A percentile compares a stretch with the other conserved stretches of the same genome.
Conservation (phyloP, 2,888 invertebrate genomes). For the Hanleya hanleyi region DNA sequence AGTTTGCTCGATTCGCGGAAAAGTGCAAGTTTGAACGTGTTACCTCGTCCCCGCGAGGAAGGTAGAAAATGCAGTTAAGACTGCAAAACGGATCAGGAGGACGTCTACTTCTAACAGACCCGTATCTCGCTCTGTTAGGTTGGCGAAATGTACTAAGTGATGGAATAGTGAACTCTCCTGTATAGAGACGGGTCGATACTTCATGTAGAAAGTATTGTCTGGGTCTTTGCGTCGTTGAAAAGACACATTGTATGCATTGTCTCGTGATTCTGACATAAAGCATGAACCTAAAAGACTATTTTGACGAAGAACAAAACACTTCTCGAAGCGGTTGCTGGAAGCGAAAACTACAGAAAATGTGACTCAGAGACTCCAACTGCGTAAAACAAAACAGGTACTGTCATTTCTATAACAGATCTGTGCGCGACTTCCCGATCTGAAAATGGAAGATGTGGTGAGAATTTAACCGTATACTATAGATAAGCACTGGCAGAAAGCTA, state of each 20-base stretch:
- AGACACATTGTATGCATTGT: too few relatives aligned
- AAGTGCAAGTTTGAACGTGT: too few relatives aligned
- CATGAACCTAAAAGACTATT: too few relatives aligned
- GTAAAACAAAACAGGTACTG: not conserved
- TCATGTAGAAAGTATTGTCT: too few relatives aligned
- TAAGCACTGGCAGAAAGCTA: not conserved
- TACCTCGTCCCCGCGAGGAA: too few relatives aligned
- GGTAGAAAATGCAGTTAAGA: not conserved
- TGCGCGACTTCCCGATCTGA: not conserved
- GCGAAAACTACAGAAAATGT: not conserved
- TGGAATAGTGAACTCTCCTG: not conserved
- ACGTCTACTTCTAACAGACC: not conserved
- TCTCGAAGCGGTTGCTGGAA: not conserved
- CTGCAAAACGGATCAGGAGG: not conserved
- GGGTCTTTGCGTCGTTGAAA: too few relatives aligned
- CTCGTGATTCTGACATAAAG: too few relatives aligned
- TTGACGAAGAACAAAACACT: not conserved
- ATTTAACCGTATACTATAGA: not conserved
- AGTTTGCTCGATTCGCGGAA: too few relatives aligned
- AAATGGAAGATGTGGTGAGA: not conserved
- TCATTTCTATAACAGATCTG: not conserved
- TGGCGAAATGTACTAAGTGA: not conserved
- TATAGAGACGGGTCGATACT: too few relatives aligned
- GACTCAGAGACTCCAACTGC: not conserved
- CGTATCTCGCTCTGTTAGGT: not conserved